Conservation (phyloP, 2,888 invertebrate species). For the Lagria hirta region DNA sequence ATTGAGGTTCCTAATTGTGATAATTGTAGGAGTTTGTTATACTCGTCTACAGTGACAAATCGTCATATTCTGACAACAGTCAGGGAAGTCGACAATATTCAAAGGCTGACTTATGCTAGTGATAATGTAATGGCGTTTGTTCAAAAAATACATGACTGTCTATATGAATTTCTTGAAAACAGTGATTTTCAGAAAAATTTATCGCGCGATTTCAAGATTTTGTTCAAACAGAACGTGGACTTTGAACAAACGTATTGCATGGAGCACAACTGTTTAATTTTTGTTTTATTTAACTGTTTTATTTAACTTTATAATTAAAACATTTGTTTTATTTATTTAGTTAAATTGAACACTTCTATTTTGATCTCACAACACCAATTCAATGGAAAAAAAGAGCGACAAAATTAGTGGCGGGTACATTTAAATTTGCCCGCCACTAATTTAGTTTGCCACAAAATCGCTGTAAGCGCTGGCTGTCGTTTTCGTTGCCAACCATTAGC, state of each 20-base stretch:
- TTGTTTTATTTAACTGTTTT: no score
- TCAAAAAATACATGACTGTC: slow-evolving; percentile 1
- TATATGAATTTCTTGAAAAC: slow-evolving; percentile 4
- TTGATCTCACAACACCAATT: no score
- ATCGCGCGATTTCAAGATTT: slow-evolving; percentile 2
- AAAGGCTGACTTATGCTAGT: slow-evolving; percentile 4
- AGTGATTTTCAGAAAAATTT: slow-evolving; percentile 5
- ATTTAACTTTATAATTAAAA: no score
- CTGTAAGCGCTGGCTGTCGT: no score
- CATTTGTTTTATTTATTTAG: no score
- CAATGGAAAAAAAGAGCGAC: no score
- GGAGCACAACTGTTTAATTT: slow-evolving; percentile 2
- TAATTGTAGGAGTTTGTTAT: background rate
- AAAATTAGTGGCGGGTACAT: no score
- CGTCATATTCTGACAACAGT: slow-evolving; percentile 1
- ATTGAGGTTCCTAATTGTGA: slow-evolving; percentile 8
- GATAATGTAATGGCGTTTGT: slow-evolving; percentile 7
- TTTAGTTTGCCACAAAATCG: no score
- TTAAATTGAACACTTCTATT: no score
- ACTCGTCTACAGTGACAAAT: slow-evolving; percentile 1
- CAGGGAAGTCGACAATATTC: slow-evolving; percentile 6
- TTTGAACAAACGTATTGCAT: background rate
- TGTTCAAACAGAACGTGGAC: slow-evolving; percentile 5
- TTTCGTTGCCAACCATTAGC: no score
- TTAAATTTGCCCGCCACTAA: no score